Evolutionary conservation across 2,888 invertebrate species (phyloP), one percentile per base, ranked within the genome.

Genomic region (Lobophora halterata): DNA sequence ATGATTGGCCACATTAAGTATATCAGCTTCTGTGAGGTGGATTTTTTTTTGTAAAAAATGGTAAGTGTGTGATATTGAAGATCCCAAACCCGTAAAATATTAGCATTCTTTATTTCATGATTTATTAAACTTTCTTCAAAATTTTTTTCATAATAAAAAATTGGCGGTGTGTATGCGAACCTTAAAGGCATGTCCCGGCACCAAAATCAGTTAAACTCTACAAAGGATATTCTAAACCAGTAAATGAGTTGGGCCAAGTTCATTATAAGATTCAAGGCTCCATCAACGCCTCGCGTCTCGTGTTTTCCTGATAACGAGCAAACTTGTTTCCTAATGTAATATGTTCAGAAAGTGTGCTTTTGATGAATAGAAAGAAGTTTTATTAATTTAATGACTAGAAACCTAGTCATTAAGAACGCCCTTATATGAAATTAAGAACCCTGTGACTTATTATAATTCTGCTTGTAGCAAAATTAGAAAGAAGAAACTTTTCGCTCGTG

Each of bases 191-290:
- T 24, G 8, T 19, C n/a, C 19, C 20, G 25, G 12, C 26, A 20
- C 14, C 4, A 34, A 30, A 25, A 35, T 31, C 21, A 42, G 19
- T 31, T 27, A 35, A 35, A 43, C 34, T 45, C 25, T 7, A 31
- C 32, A 42, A 43, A 40, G 40, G 38, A 28, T 19, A 9, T 28
- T 14, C 9, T 37, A 28, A 37, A 36, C 40, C 38, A 46, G 34
- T 38, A 38, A 44, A 35, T 30, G 34, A 47, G 45, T 43, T 45
- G 24, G 25, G 21, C 26, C 11, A 51, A 50, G 56, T 61, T 65
- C 55, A 57, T 63, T 67, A 65, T 54, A 50, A 52, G 43, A 50
- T 49, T 52, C 36, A 19, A n/a, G n/a, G 55, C 44, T 50, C 58
- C 55, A 55, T 61, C 55, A 60, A 60, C 58, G 50, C 52, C 55